Evolutionary conservation across 2,888 invertebrate species (phyloP).

Genomic region (Athrips mouffetella): DNA sequence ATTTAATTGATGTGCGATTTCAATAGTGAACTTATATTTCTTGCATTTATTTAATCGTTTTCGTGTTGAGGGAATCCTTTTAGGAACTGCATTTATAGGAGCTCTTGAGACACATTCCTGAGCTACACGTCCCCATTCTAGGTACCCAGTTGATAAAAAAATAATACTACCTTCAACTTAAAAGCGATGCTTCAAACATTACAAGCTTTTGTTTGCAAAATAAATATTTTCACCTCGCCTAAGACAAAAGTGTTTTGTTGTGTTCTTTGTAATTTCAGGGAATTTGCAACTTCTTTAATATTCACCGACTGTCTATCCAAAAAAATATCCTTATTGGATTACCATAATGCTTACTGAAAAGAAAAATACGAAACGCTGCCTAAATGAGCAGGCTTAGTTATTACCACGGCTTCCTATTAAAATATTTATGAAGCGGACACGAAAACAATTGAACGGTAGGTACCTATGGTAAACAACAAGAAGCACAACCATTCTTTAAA

Average conservation of each 20-base stretch:
- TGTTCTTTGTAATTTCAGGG: background rate
- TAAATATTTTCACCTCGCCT: background rate
- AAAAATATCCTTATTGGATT: conserved; percentile 18
- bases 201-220: background rate
- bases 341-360: conserved; percentile 39
- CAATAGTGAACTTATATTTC: no score
- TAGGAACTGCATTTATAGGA: no score
- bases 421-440: conserved; percentile 47
- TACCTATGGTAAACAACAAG: background rate
- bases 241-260: background rate
- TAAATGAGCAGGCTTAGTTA: conserved; percentile 50
- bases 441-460: background rate
- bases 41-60: no score
- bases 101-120: no score
- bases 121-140: no score
- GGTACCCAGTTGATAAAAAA: no score
- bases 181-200: background rate
- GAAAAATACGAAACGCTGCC: conserved; percentile 46
- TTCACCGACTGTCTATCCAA: background rate
- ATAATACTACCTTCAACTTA: background rate
- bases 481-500: no score
- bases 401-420: conserved; percentile 36
- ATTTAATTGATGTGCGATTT: no score
- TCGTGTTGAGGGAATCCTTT: no score
- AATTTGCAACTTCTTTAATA: background rate